Conservation (phyloP, 2,113 vertebrate genomes). For the Alethe diademata region DNA sequence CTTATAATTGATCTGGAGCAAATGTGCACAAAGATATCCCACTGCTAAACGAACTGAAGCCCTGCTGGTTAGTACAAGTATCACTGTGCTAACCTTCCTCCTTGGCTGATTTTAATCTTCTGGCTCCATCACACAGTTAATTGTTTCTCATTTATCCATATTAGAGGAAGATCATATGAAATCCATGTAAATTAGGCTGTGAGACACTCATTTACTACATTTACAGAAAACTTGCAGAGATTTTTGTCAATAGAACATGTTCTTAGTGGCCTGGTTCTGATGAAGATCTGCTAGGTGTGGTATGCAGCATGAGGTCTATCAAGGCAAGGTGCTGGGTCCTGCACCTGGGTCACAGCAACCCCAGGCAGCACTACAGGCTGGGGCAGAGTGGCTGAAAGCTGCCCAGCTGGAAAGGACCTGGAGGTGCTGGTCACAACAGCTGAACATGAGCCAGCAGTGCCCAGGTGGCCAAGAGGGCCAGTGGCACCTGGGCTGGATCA, state of each 20-base stretch:
- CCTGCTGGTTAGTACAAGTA: background rate
- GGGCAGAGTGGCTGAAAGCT: background rate
- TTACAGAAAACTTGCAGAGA: background rate
- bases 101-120: constrained; percentile 26
- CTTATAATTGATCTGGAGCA: background rate
- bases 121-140: background rate
- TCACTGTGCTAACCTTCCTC: background rate
- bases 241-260: background rate
- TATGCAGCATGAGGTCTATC: no score
- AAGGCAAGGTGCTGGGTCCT: background rate
- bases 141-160: constrained; percentile 21
- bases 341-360: background rate
- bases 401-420: background rate
- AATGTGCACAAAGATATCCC: background rate
- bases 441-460: background rate
- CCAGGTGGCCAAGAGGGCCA: background rate
- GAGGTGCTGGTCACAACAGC: rapidly evolving
- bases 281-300: background rate
- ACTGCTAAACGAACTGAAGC: background rate
- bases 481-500: rapidly evolving
- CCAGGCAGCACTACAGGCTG: background rate
- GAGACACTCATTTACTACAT: background rate
- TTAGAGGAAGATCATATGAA: background rate
- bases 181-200: background rate
- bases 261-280: background rate